Evolutionary conservation across 2,888 invertebrate species (phyloP).

Genomic region (Lithophane ornitopus): DNA sequence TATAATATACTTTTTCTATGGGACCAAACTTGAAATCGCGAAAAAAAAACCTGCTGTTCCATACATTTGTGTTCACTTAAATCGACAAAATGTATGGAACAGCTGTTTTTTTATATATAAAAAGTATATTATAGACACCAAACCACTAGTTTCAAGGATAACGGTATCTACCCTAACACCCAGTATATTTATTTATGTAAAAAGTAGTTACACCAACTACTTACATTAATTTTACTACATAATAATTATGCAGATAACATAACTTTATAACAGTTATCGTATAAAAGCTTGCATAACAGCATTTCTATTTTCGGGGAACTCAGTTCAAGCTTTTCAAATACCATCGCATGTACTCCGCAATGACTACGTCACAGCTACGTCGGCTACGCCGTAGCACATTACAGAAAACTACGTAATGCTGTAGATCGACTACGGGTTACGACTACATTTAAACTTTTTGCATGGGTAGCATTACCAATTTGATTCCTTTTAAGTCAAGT

Average conservation of each 20-base stretch:
- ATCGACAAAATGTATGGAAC: no score
- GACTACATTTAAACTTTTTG: neutral
- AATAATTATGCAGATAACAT: neutral
- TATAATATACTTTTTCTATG: no score
- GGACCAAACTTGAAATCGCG: no score
- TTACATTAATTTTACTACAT: neutral
- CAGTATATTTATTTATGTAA: no score
- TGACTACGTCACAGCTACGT: neutral
- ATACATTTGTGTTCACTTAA: no score
- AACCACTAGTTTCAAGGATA: no score
- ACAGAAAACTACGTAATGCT: neutral
- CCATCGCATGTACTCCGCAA: neutral
- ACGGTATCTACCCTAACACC: no score
- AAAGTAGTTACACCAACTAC: no score
- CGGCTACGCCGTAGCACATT: slow-evolving; percentile 14
- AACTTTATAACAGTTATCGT: neutral
- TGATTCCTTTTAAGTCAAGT: neutral
- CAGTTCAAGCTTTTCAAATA: neutral
- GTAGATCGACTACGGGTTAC: neutral
- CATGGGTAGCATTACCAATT: neutral
- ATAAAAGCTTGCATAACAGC: neutral
- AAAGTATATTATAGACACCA: no score
- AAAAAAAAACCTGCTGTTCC: no score
- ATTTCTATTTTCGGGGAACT: neutral
- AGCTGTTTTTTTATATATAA: no score